phyloP scores from a whole-genome alignment of 2,888 invertebrate genomes.

The Fragum whitleyi region DNA sequence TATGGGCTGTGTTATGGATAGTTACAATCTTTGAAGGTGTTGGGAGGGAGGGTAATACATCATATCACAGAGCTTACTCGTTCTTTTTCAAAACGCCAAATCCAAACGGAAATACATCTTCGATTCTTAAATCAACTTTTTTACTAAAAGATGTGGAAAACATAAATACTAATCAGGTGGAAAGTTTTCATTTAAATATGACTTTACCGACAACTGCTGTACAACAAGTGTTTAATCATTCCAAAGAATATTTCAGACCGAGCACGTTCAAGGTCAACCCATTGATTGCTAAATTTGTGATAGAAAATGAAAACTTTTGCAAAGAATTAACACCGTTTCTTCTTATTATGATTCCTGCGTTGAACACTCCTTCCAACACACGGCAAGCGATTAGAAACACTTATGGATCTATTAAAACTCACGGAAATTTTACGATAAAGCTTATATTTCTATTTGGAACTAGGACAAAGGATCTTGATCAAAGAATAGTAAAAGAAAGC shows the following conservation, averaged over 20 bases:
- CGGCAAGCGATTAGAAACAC: constrained; percentile 68
- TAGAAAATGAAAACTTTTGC: constrained; percentile 51
- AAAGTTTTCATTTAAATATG: no score
- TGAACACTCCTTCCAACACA: constrained; percentile 48
- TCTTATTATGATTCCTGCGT: constrained; percentile 67
- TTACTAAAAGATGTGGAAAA: no score
- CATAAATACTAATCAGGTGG: no score
- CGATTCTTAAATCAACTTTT: no score
- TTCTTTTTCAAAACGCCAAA: no score
- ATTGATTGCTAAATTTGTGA: constrained; percentile 47
- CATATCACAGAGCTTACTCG: no score
- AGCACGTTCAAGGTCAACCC: constrained; percentile 54
- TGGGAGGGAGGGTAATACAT: no score
- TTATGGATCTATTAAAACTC: constrained; percentile 54
- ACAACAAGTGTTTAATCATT: no score
- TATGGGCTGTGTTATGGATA: no score
- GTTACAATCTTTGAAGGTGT: no score
- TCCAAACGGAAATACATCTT: no score
- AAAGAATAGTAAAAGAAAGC: constrained; percentile 47
- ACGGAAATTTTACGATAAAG: constrained; percentile 28
- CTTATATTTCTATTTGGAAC: constrained; percentile 68
- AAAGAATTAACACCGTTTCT: constrained; percentile 47
- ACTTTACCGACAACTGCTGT: no score
- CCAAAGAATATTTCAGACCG: constrained; percentile 49
- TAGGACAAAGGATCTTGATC: constrained; percentile 13